These are phyloP conservation scores for Diphyllodes magnificus DNA, from an alignment of 2,113 vertebrate genomes.

Conservation along the genomic window DNA sequence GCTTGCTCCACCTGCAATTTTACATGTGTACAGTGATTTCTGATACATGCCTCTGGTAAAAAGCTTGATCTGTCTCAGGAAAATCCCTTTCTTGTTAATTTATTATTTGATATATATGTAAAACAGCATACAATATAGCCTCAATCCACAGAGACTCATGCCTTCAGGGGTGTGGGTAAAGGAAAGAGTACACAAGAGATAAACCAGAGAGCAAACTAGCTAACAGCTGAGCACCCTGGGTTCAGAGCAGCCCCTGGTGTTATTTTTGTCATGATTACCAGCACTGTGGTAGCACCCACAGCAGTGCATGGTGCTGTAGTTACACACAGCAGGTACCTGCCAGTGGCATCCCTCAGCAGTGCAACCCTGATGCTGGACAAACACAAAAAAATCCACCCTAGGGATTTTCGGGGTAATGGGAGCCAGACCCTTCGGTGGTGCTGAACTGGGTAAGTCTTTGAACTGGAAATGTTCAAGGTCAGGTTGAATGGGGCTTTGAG, in stretches of 20 bases:
- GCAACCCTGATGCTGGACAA: background rate
- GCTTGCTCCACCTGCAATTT: conserved; percentile 31
- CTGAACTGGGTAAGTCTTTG: background rate
- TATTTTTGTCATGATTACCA: background rate
- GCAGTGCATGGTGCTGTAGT: background rate
- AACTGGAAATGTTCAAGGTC: background rate
- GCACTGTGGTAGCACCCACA: background rate
- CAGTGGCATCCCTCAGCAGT: accelerated
- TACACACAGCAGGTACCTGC: background rate
- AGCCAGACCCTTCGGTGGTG: accelerated
- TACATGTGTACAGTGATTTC: background rate
- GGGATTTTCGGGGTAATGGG: background rate
- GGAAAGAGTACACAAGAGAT: background rate
- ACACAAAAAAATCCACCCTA: background rate
- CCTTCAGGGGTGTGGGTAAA: background rate
- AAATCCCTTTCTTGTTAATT: conserved; percentile 48
- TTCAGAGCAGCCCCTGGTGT: background rate
- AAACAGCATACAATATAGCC: background rate
- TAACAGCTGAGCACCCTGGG: background rate
- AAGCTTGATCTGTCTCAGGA: conserved; percentile 32
- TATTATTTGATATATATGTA: conserved; percentile 47
- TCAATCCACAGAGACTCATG: background rate
- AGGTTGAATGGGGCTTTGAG: background rate
- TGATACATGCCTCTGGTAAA: conserved; percentile 25
- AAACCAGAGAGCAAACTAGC: background rate